Evolutionary conservation across 2,113 vertebrate species (phyloP).

Genomic region (Amphiprion ocellaris): DNA sequence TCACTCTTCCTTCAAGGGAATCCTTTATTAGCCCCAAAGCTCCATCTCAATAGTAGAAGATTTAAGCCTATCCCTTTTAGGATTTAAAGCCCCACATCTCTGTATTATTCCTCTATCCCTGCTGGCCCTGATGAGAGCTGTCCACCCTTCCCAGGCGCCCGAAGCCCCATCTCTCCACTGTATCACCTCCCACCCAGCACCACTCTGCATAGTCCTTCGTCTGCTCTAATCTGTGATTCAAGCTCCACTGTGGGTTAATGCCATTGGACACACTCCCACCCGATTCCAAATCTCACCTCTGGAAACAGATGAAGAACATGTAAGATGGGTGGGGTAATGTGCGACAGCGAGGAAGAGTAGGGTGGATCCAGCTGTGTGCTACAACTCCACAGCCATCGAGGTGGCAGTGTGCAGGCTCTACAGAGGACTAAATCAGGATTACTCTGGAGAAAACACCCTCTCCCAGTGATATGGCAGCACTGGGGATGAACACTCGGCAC

Average conservation of each 20-base stretch:
- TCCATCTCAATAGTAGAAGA: constrained; percentile 68
- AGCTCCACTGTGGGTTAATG: constrained; percentile 80
- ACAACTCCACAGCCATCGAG: constrained; percentile 47
- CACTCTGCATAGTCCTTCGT: constrained; percentile 59
- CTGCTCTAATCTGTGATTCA: constrained; percentile 75
- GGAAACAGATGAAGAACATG: constrained; percentile 72
- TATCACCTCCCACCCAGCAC: constrained; percentile 72
- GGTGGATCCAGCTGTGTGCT: constrained; percentile 37
- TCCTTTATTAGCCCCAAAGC: constrained; percentile 73
- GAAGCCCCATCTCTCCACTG: constrained; percentile 58
- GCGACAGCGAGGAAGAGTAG: constrained; percentile 46
- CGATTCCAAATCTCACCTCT: constrained; percentile 71
- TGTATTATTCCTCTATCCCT: constrained; percentile 66
- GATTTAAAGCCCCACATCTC: constrained; percentile 70
- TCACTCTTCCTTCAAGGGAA: constrained; percentile 66
- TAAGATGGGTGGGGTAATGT: constrained; percentile 68
- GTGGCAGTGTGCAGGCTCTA: constrained; percentile 45
- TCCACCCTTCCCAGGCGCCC: constrained; percentile 66
- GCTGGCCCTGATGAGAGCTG: constrained; percentile 70
- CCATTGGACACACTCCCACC: constrained; percentile 83
- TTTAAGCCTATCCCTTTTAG: constrained; percentile 69
- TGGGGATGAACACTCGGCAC: constrained; percentile 54
- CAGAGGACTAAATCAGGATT: constrained; percentile 76
- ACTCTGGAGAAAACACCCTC: constrained; percentile 70
- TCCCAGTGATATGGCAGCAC: constrained; percentile 51